A percentile compares a stretch with the other conserved stretches of the same genome.
Conservation (phyloP, 2,888 invertebrate species). For the Tanaodytes sp. region DNA sequence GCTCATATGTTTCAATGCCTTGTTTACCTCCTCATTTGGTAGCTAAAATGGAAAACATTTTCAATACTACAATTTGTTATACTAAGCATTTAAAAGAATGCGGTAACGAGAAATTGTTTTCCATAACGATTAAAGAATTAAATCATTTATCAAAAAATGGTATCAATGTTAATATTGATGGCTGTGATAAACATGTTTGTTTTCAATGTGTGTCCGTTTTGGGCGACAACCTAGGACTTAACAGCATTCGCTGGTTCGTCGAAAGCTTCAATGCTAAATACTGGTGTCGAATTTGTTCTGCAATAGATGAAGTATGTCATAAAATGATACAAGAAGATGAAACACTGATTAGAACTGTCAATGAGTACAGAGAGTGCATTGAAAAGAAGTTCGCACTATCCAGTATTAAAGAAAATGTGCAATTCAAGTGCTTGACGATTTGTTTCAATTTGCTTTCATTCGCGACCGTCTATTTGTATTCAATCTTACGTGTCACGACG, state of each 20-base stretch:
- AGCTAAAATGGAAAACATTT: conserved; percentile 15
- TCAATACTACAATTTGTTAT: conserved; percentile 31
- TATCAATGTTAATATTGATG: neutral
- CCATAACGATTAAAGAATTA: conserved; percentile 42
- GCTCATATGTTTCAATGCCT: conserved; percentile 37
- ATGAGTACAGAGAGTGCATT: neutral
- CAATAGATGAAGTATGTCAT: conserved; percentile 34
- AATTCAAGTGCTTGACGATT: no score
- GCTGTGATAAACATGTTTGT: neutral
- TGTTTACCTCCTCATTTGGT: conserved; percentile 48
- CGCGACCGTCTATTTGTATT: no score
- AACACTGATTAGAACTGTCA: neutral
- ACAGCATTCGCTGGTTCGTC: conserved; percentile 11
- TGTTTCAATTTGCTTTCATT: no score
- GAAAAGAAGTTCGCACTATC: conserved; percentile 8
- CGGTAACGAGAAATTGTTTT: conserved; percentile 41
- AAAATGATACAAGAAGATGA: conserved; percentile 38
- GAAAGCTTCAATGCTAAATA: conserved; percentile 11
- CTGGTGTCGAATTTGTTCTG: conserved; percentile 31
- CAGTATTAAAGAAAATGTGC: conserved; percentile 37
- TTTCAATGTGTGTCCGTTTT: conserved; percentile 9
- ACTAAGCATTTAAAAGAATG: conserved; percentile 42
- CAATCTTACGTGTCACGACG: no score
- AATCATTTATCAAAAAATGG: conserved; percentile 5
- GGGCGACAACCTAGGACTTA: conserved; percentile 18